A percentile compares a stretch with the other conserved stretches of the same genome.
Conservation (phyloP, 2,888 invertebrate species). For the Zhuqinia jingwanae region DNA sequence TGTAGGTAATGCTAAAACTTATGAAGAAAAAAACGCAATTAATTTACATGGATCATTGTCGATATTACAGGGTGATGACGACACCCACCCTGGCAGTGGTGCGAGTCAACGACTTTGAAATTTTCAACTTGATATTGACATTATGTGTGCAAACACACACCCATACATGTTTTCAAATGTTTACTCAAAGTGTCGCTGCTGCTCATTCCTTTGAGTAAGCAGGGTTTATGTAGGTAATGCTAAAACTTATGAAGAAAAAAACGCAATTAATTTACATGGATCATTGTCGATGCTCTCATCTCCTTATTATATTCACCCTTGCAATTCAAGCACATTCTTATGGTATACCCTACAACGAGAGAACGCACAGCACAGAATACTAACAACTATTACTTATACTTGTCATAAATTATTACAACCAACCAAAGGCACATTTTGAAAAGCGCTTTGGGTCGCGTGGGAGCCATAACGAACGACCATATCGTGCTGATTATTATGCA, state of each 20-base stretch:
- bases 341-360: too few relatives aligned
- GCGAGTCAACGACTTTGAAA: neutral
- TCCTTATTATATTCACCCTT: constrained; percentile 17
- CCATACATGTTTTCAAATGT: neutral
- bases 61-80: too few relatives aligned
- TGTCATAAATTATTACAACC: neutral
- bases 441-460: constrained; percentile 51
- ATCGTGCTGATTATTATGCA: constrained; percentile 42
- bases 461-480: constrained; percentile 52
- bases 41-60: constrained; percentile 15
- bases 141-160: neutral
- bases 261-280: constrained; percentile 43
- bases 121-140: constrained; percentile 68
- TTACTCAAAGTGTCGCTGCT: neutral
- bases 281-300: constrained; percentile 30
- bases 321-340: neutral
- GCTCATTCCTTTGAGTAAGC: neutral
- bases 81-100: too few relatives aligned
- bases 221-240: neutral
- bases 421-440: constrained; percentile 21
- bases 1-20: neutral
- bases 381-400: too few relatives aligned
- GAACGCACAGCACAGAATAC: neutral
- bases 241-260: constrained; percentile 28
- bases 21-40: too few relatives aligned